phyloP scores from a whole-genome alignment of 2,113 vertebrate genomes.

The Rhagologus leucostigma region DNA sequence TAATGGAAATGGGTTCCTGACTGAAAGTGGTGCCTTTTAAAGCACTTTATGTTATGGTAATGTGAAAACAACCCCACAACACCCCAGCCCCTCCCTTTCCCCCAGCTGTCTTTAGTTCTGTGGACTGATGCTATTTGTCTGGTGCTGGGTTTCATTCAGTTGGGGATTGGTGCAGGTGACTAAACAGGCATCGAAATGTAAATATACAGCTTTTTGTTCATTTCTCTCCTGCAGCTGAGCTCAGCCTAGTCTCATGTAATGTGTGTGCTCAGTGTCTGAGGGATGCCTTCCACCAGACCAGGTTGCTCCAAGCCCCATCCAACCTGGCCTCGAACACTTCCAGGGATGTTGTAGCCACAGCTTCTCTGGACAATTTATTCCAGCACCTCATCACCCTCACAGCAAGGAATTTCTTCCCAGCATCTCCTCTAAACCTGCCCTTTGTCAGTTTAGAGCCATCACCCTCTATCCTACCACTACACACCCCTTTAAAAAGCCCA shows the following conservation, averaged over 20 bases:
- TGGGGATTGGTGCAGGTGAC: background rate
- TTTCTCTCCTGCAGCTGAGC: background rate
- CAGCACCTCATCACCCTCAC: background rate
- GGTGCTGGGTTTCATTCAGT: background rate
- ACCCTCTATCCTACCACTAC: accelerated
- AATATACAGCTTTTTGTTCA: background rate
- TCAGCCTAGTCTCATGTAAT: accelerated
- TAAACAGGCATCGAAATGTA: background rate
- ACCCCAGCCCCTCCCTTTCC: background rate
- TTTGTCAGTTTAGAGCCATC: background rate
- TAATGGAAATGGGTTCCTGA: background rate
- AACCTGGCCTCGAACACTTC: background rate
- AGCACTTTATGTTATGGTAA: background rate
- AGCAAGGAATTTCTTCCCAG: background rate
- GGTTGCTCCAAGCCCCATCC: background rate
- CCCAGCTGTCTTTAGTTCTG: background rate
- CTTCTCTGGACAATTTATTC: background rate
- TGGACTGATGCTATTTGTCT: background rate
- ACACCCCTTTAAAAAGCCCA: no score
- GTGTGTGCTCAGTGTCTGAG: background rate
- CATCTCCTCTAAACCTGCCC: background rate
- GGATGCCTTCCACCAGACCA: background rate
- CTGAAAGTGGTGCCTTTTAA: background rate
- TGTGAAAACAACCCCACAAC: background rate
- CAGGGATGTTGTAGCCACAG: background rate